A percentile compares a stretch with the other conserved stretches of the same genome.
Conservation (phyloP, 2,888 invertebrate genomes). For the Exocentrus adspersus region DNA sequence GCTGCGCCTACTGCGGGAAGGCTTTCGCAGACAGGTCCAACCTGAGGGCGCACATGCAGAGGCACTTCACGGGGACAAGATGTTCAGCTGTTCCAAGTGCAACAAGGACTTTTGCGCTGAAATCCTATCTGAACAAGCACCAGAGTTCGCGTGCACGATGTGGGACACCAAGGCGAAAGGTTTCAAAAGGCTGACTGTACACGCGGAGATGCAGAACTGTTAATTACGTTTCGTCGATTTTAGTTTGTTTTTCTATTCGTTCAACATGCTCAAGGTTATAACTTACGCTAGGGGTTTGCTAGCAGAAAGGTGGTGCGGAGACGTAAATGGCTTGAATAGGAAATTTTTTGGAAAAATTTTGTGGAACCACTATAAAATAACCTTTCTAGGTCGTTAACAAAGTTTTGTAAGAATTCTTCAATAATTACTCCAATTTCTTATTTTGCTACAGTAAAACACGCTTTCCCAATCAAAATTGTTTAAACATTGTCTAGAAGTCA, state of each 20-base stretch:
- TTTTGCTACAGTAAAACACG: too few relatives aligned
- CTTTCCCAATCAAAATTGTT: too few relatives aligned
- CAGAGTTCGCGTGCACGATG: constrained; percentile 86
- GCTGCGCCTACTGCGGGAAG: constrained; percentile 92
- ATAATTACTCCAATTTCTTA: too few relatives aligned
- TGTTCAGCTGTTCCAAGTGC: constrained; percentile 87
- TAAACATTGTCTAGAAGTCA: too few relatives aligned
- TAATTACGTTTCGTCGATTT: constrained; percentile 39
- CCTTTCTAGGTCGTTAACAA: too few relatives aligned
- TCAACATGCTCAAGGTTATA: constrained; percentile 29
- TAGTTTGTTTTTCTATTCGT: constrained; percentile 16
- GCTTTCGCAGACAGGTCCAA: constrained; percentile 95
- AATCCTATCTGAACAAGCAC: constrained; percentile 95
- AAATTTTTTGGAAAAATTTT: too few relatives aligned
- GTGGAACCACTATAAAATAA: too few relatives aligned
- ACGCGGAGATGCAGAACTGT: constrained; percentile 52
- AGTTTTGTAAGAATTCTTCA: too few relatives aligned
- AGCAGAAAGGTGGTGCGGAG: too few relatives aligned
- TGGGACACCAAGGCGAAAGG: constrained; percentile 62
- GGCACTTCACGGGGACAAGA: constrained; percentile 91
- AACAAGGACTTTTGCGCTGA: constrained; percentile 92
- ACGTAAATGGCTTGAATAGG: too few relatives aligned
- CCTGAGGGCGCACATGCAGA: constrained; percentile 94
- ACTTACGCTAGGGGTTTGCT: constrained; percentile 12
- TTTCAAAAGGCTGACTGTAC: constrained; percentile 42